Evolutionary conservation across 1,140 invertebrate species (phyloP), one percentile per base, ranked within the genome.

Genomic region (Papilio glaucus): DNA sequence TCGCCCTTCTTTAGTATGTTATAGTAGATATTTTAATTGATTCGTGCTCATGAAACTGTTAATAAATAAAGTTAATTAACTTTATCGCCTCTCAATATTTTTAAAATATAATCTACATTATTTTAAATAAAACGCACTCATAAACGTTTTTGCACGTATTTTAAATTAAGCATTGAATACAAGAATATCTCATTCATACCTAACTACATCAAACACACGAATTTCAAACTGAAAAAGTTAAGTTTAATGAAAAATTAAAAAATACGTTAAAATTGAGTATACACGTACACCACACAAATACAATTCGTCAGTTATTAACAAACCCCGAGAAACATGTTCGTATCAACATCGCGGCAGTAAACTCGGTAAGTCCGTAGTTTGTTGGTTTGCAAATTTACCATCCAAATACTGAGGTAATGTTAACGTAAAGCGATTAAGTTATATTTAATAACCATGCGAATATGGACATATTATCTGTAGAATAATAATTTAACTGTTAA

Each of bases 231-330:
- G 18, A 0, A 49, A 49, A 21, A 49, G 15, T 49, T 49, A 49
- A 21, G 18, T 49, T 18, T 49, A 2, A 49, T 9, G 8, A 49
- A n/a, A 49, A 49, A 49, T n/a, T n/a, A n/a, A n/a, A n/a, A n/a
- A n/a, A n/a, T n/a, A n/a, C n/a, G n/a, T n/a, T n/a, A n/a, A n/a
- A n/a, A n/a, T n/a, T n/a, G n/a, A n/a, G n/a, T n/a, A n/a, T n/a
- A n/a, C n/a, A n/a, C n/a, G n/a, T n/a, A n/a, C n/a, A n/a, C n/a
- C n/a, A n/a, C n/a, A n/a, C n/a, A n/a, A n/a, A n/a, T 26, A 12
- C 49, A 57, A 33, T 57, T 57, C 49, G 49, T 57, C 49, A 57
- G 49, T 57, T 57, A 57, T 57, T 26, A 18, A 57, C 49, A 57
- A 57, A 57, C 49, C 18, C 15, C 49, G 21, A 57, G 24, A 57